Percentiles rank a stretch among this genome's conserved stretches.
These are phyloP conservation scores for Stegophylla sp. DNA, from an alignment of 2,888 invertebrate species.

Conservation along the genomic window DNA sequence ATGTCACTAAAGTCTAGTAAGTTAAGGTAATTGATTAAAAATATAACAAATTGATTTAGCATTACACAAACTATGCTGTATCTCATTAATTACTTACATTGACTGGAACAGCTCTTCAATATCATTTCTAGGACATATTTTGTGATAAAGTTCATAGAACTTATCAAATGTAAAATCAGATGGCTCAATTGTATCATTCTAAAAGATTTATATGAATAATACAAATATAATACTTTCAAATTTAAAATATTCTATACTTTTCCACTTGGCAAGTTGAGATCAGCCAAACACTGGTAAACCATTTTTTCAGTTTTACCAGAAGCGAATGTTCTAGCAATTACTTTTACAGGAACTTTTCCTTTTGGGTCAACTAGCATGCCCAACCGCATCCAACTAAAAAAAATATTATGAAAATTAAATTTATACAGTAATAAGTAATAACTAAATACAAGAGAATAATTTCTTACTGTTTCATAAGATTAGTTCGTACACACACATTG, in stretches of 20 bases:
- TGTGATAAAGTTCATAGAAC: slow-evolving; percentile 97
- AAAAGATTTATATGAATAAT: slow-evolving; percentile 61
- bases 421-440: too few relatives aligned
- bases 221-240: slow-evolving; percentile 70
- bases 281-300: slow-evolving; percentile 94
- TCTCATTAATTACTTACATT: slow-evolving; percentile 75
- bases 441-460: slow-evolving; percentile 63
- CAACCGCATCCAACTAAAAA: slow-evolving; percentile 95
- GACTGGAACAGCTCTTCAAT: slow-evolving; percentile 96
- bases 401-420: not conserved
- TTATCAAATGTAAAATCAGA: slow-evolving; percentile 97
- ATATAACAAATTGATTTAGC: not conserved
- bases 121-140: slow-evolving; percentile 98
- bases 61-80: not conserved
- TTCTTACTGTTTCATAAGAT: slow-evolving; percentile 99
- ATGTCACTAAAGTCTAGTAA: too few relatives aligned
- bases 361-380: slow-evolving; percentile 91
- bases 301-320: slow-evolving; percentile 99
- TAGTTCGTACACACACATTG: slow-evolving; percentile 94
- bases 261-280: slow-evolving; percentile 90
- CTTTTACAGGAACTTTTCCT: slow-evolving; percentile 95
- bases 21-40: not conserved
- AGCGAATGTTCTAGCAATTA: slow-evolving; percentile 95
- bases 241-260: slow-evolving; percentile 69
- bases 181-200: slow-evolving; percentile 93